phyloP scores from a whole-genome alignment of 2,888 invertebrate genomes.

The Andrena fulva region DNA sequence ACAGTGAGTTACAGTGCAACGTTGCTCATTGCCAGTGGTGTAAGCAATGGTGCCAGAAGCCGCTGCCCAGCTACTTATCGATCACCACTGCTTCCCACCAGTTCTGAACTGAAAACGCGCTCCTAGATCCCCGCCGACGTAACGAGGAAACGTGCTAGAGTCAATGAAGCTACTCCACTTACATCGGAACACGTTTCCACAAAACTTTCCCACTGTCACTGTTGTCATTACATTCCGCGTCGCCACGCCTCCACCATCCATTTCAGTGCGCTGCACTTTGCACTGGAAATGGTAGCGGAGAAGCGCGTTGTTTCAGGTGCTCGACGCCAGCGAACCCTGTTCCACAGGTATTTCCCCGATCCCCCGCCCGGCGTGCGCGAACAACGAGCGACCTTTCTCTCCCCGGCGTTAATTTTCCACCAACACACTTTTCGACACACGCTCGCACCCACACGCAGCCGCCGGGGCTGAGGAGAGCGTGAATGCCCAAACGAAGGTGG shows the following conservation, averaged over 20 bases:
- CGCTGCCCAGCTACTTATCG: conserved; percentile 17
- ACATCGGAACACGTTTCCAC: background rate
- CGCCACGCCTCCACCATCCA: background rate
- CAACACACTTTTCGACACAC: conserved; percentile 58
- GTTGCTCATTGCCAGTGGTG: background rate
- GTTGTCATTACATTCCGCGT: background rate
- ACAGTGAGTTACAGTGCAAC: no score
- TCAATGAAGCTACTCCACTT: conserved; percentile 11
- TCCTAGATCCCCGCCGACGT: background rate
- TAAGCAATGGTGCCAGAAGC: background rate
- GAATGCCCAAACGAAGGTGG: conserved; percentile 73
- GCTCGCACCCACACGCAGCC: conserved; percentile 46
- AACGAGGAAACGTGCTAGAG: background rate
- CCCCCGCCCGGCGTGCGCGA: conserved; percentile 7
- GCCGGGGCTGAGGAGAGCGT: conserved; percentile 65
- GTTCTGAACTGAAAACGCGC: conserved; percentile 6
- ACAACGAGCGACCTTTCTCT: conserved; percentile 28
- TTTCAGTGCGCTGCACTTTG: no score
- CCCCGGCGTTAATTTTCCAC: conserved; percentile 57
- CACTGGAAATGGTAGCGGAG: background rate
- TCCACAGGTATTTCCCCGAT: conserved; percentile 31
- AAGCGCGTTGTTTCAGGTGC: background rate
- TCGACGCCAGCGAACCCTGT: background rate
- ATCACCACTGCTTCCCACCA: conserved; percentile 9
- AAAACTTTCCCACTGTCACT: background rate